Evolutionary conservation across 2,113 vertebrate species (phyloP).

Genomic region (Lophius piscatorius): DNA sequence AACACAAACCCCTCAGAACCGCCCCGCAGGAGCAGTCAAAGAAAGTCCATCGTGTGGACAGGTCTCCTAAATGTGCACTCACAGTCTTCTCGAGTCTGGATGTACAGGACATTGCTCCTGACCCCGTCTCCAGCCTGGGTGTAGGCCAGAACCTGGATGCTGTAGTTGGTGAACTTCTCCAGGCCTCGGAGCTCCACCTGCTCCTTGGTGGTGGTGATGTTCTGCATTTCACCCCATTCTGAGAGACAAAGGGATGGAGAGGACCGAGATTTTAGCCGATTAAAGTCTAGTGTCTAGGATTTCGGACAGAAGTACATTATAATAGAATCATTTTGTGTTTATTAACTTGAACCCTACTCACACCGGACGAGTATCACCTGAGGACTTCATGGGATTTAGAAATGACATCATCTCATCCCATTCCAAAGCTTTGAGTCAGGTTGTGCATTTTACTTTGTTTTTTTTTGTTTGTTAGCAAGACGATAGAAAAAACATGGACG

Average conservation of each 20-base stretch:
- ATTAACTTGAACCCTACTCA: too few relatives aligned
- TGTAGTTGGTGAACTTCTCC: constrained; percentile 99
- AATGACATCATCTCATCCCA: too few relatives aligned
- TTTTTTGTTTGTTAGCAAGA: too few relatives aligned
- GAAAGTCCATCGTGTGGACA: constrained; percentile 12
- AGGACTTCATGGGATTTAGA: too few relatives aligned
- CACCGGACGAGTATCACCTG: too few relatives aligned
- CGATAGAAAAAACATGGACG: too few relatives aligned
- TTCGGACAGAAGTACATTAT: too few relatives aligned
- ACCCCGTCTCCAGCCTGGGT: constrained; percentile 94
- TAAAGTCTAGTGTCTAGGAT: background rate
- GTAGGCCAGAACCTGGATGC: constrained; percentile 95
- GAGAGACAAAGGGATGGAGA: background rate
- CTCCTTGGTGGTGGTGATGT: constrained; percentile 93
- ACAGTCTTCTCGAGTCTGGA: constrained; percentile 97
- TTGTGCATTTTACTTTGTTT: too few relatives aligned
- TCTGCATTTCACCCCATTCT: constrained; percentile 99
- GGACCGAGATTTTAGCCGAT: background rate
- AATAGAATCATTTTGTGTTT: too few relatives aligned
- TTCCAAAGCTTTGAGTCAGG: too few relatives aligned
- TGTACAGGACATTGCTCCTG: constrained; percentile 91
- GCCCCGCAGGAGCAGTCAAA: constrained; percentile 23
- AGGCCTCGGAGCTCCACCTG: constrained; percentile 92
- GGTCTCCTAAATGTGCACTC: constrained; percentile 57
- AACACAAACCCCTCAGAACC: constrained; percentile 32